phyloP scores from a whole-genome alignment of 2,113 vertebrate species.

The Passerina amoena region DNA sequence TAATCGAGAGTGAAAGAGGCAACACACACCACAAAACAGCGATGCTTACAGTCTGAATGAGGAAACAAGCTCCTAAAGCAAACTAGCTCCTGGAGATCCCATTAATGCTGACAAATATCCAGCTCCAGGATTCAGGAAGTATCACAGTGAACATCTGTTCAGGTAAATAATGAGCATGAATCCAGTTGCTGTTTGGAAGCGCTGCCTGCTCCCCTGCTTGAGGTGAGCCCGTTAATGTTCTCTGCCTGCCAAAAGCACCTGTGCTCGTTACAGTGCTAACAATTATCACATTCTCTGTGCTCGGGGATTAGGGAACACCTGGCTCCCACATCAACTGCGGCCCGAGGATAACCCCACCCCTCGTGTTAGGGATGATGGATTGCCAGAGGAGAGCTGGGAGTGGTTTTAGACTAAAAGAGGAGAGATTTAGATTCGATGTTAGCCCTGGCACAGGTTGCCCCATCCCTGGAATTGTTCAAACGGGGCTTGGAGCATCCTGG shows the following conservation, averaged over 20 bases:
- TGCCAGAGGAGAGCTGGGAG: not conserved
- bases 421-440: not conserved
- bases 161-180: not conserved
- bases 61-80: constrained; percentile 32
- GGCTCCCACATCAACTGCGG: not conserved
- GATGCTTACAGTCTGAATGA: not conserved
- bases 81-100: constrained; percentile 36
- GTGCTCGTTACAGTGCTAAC: not conserved
- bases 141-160: constrained; percentile 8
- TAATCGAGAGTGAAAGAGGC: not conserved
- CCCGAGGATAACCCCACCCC: not conserved
- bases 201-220: not conserved
- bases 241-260: not conserved
- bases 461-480: not conserved
- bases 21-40: not conserved
- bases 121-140: not conserved
- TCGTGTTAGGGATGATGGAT: not conserved
- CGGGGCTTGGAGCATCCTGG: not conserved
- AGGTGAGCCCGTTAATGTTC: not conserved
- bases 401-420: not conserved
- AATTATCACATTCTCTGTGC: not conserved
- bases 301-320: not conserved
- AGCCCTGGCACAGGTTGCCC: not conserved
- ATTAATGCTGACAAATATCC: constrained; percentile 23
- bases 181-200: not conserved